A percentile compares a stretch with the other conserved stretches of the same genome.
phyloP scores from a whole-genome alignment of 2,888 invertebrate genomes.

The Lathronympha strigana region DNA sequence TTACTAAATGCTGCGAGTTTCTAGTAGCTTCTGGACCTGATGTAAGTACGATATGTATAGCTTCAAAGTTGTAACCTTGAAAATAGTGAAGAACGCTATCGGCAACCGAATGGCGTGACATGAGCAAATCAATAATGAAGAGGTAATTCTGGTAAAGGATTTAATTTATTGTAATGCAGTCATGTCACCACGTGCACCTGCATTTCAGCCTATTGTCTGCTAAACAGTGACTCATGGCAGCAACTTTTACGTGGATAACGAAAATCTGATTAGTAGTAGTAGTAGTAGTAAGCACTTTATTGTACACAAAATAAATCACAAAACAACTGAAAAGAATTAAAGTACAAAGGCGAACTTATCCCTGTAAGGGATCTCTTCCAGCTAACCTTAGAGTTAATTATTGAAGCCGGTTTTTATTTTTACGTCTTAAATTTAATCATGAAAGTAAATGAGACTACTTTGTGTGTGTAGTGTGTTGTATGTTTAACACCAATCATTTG shows the following conservation, averaged over 20 bases:
- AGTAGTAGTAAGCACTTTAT: not conserved
- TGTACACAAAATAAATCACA: too few species aligned
- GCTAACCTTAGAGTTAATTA: too few species aligned
- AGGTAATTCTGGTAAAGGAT: conserved; percentile 26
- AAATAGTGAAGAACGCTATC: conserved; percentile 10
- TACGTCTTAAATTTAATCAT: not conserved
- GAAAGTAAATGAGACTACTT: not conserved
- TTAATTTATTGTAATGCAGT: conserved; percentile 40
- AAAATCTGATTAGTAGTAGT: conserved; percentile 25
- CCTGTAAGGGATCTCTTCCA: too few species aligned
- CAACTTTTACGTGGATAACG: conserved; percentile 39
- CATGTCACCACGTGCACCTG: conserved; percentile 31
- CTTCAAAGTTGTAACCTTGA: conserved; percentile 21
- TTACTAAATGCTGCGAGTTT: too few species aligned
- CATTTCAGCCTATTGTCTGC: conserved; percentile 56
- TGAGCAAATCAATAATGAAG: conserved; percentile 29
- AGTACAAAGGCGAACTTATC: too few species aligned
- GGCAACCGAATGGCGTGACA: conserved; percentile 1
- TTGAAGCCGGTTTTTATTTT: not conserved
- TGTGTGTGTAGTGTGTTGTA: not conserved
- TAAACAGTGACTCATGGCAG: conserved; percentile 60
- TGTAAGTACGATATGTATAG: too few species aligned
- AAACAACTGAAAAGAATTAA: too few species aligned
- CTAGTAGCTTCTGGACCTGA: too few species aligned
- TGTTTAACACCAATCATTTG: not conserved